Evolutionary conservation across 2,888 invertebrate species (phyloP).

Genomic region (Chrysolina americana): DNA sequence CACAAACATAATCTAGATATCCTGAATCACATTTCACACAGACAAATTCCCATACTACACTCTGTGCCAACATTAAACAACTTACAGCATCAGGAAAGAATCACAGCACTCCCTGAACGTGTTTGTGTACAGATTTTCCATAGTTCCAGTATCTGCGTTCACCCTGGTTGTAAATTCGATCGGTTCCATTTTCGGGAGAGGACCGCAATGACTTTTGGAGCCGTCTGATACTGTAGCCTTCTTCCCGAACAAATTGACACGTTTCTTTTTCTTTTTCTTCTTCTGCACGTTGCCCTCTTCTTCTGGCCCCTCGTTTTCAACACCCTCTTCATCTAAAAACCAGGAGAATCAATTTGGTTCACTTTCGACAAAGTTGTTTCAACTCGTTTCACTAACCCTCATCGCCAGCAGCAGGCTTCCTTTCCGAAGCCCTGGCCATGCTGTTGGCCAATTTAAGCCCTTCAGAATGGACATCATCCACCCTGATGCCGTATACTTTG

Average conservation of each 20-base stretch:
- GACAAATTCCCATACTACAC: no score
- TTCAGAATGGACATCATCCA: constrained; percentile 88
- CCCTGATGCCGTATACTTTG: constrained; percentile 81
- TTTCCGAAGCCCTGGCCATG: constrained; percentile 65
- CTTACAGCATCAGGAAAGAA: constrained; percentile 39
- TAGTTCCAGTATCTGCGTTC: constrained; percentile 57
- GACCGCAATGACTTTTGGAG: constrained; percentile 51
- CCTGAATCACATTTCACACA: no score
- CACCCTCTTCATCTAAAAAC: constrained; percentile 35
- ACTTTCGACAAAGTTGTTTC: no score
- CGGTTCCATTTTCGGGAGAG: constrained; percentile 59
- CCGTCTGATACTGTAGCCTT: constrained; percentile 58
- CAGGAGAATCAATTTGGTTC: no score
- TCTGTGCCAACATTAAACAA: constrained; percentile 8
- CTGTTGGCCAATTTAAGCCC: constrained; percentile 84
- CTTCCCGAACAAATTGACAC: constrained; percentile 46
- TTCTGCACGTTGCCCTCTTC: constrained; percentile 45
- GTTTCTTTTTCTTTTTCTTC: constrained; percentile 54
- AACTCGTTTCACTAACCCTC: constrained; percentile 32
- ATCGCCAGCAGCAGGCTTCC: constrained; percentile 27
- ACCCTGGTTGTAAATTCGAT: constrained; percentile 59
- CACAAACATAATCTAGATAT: no score
- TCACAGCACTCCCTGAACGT: constrained; percentile 40
- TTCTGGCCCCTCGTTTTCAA: constrained; percentile 54
- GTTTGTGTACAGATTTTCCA: constrained; percentile 61